These are phyloP conservation scores for Ctenomys sociabilis DNA, from an alignment of 2,113 vertebrate species.

Conservation along the genomic window DNA sequence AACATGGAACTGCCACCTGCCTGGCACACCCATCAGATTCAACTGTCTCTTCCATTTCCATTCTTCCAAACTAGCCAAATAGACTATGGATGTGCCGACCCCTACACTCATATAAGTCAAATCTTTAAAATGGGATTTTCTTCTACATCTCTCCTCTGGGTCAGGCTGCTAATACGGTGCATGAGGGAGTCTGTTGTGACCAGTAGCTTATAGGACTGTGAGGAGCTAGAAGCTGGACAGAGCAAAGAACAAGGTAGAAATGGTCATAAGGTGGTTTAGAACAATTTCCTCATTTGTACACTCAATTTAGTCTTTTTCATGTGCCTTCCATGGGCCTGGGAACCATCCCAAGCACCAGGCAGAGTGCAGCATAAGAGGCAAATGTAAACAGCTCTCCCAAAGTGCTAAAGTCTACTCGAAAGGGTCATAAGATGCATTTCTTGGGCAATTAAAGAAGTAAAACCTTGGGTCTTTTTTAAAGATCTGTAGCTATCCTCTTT, in stretches of 20 bases:
- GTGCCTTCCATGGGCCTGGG: background rate
- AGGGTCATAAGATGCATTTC: background rate
- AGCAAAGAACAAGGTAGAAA: background rate
- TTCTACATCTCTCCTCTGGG: background rate
- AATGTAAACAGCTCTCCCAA: background rate
- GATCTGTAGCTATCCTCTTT: background rate
- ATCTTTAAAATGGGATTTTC: background rate
- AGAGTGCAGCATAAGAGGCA: background rate
- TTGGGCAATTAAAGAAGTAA: background rate
- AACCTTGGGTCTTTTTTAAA: slow-evolving; percentile 13
- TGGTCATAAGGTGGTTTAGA: background rate
- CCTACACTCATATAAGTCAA: background rate
- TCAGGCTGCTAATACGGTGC: background rate
- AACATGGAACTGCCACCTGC: background rate
- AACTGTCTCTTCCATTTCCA: background rate
- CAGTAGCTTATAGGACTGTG: background rate
- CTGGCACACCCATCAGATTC: background rate
- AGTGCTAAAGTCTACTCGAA: background rate
- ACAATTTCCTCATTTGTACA: background rate
- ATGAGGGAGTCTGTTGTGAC: background rate
- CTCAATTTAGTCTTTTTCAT: background rate
- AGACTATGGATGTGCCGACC: background rate
- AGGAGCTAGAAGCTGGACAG: background rate
- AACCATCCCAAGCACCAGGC: background rate
- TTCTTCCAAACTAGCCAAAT: background rate